phyloP scores from a whole-genome alignment of 2,797 vertebrate genomes.

The Coregonus ussuriensis region DNA sequence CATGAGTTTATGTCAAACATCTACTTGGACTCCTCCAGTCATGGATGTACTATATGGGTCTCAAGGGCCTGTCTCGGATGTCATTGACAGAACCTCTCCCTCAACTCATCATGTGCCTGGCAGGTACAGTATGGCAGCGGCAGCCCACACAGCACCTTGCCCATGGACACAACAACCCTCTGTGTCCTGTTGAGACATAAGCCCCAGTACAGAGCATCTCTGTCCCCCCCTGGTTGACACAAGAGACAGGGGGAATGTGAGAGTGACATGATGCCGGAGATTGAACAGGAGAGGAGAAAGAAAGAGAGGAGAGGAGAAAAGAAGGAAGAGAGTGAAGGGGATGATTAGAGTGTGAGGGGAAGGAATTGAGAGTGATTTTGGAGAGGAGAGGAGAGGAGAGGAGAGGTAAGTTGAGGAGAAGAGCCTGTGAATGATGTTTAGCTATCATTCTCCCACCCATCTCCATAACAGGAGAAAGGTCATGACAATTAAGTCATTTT shows the following conservation, averaged over 20 bases:
- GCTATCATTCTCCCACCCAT: background rate
- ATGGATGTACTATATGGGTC: background rate
- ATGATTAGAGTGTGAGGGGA: background rate
- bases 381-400: background rate
- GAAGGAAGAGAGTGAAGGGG: background rate
- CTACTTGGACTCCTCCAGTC: background rate
- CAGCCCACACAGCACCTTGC: background rate
- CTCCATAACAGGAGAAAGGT: conserved; percentile 1
- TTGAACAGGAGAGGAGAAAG: background rate
- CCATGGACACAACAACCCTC: background rate
- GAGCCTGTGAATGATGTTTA: background rate
- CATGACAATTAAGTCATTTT: background rate
- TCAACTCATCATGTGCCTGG: too few species aligned
- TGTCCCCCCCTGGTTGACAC: background rate
- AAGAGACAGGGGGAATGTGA: background rate
- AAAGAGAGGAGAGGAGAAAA: background rate
- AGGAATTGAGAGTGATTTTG: background rate
- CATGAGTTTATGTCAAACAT: background rate
- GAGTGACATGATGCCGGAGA: background rate
- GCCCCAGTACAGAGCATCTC: background rate
- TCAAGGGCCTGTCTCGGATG: background rate
- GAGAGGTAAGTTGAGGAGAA: background rate
- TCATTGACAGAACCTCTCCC: background rate
- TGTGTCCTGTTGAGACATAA: background rate
- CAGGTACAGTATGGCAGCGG: background rate